Conservation (phyloP, 2,113 vertebrate genomes). For the Tachysurus vachellii region DNA sequence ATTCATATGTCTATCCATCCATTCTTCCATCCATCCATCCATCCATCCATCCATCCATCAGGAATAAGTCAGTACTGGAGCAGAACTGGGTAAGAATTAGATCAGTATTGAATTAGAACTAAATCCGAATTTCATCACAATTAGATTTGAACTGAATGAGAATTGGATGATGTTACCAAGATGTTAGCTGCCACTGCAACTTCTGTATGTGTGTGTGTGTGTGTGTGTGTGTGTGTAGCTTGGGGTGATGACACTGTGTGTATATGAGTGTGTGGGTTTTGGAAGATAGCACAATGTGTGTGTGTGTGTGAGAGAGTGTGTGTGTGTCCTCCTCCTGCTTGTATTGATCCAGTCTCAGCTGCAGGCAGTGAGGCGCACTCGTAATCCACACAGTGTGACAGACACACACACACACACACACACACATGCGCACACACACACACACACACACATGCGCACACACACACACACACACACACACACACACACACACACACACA, state of each 20-base stretch:
- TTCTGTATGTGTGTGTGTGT: constrained; percentile 7
- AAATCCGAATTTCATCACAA: too few species aligned
- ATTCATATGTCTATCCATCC: neutral
- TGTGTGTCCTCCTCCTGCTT: constrained; percentile 36
- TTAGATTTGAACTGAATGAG: neutral
- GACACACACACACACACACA: constrained; percentile 21
- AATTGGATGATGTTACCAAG: neutral
- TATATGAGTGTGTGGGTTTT: constrained; percentile 12
- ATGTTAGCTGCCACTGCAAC: neutral
- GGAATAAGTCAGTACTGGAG: neutral
- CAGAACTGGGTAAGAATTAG: neutral
- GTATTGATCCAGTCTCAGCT: constrained; percentile 47
- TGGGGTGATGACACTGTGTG: neutral
- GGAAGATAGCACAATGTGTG: constrained; percentile 4
- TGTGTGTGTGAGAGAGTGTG: constrained; percentile 18
- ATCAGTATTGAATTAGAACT: neutral
- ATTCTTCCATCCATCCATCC: neutral
- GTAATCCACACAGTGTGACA: constrained; percentile 28
- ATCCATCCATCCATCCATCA: neutral
- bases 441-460: constrained; percentile 18
- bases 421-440: constrained; percentile 25
- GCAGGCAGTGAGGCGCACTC: constrained; percentile 44
- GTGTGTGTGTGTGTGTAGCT: constrained; percentile 13
- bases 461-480: constrained; percentile 28
- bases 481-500: neutral